Percentiles rank a stretch among this genome's conserved stretches.
phyloP scores from a whole-genome alignment of 2,797 vertebrate species.

The Acridotheres tristis region DNA sequence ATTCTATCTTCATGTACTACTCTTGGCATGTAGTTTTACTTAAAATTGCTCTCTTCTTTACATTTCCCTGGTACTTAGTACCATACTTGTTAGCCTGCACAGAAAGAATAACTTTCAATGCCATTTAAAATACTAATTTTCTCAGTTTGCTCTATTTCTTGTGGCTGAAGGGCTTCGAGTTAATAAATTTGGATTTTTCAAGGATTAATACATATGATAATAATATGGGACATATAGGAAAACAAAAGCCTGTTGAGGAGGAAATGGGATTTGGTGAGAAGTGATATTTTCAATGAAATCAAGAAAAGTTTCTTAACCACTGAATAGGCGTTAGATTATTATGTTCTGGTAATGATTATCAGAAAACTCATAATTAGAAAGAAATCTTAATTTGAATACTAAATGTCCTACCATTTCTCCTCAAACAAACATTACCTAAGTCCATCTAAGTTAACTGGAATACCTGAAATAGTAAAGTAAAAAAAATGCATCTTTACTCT shows the following conservation, averaged over 20 bases:
- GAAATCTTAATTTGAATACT: not conserved
- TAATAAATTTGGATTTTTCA: not conserved
- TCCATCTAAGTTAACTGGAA: not conserved
- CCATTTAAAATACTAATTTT: not conserved
- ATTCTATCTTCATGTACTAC: not conserved
- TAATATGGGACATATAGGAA: not conserved
- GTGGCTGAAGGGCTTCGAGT: not conserved
- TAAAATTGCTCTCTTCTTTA: not conserved
- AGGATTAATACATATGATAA: not conserved
- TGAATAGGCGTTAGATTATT: not conserved
- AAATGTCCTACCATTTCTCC: not conserved
- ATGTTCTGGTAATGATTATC: not conserved
- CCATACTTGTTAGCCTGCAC: not conserved
- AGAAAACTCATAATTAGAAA: not conserved
- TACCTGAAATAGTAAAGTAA: not conserved
- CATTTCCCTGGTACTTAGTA: not conserved
- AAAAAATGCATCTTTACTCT: not conserved
- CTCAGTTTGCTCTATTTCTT: not conserved
- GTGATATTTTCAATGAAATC: not conserved
- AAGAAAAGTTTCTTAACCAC: not conserved
- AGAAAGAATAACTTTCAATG: not conserved
- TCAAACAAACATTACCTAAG: not conserved
- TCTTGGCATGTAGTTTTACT: not conserved
- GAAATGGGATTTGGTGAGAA: not conserved
- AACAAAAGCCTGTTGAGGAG: not conserved